These are phyloP conservation scores for Leguminivora glycinivorella DNA, from an alignment of 1,140 invertebrate genomes.

Conservation along the genomic window DNA sequence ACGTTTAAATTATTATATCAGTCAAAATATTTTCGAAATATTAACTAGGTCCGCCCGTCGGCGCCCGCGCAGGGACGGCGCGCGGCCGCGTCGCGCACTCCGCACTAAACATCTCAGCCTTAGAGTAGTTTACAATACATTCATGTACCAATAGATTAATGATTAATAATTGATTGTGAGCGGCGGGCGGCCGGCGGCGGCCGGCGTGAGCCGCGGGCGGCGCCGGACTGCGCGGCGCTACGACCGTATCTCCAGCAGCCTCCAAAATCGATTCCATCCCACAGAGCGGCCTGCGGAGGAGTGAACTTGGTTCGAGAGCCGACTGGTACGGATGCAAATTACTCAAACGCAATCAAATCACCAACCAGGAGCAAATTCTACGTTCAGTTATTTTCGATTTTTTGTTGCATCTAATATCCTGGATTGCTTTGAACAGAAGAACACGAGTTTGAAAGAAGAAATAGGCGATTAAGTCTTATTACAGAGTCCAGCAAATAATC, in stretches of 20 bases:
- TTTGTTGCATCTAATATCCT: slow-evolving; percentile 16
- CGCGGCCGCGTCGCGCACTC: background rate
- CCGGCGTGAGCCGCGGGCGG: background rate
- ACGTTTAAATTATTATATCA: slow-evolving; percentile 72
- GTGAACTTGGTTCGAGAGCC: background rate
- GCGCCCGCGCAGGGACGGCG: slow-evolving; percentile 19
- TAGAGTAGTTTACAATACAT: background rate
- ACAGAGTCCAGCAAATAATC: slow-evolving; percentile 41
- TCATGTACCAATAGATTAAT: slow-evolving; percentile 4
- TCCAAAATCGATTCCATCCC: background rate
- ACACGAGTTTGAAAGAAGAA: slow-evolving; percentile 19
- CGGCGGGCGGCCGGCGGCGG: background rate
- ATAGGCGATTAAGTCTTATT: slow-evolving; percentile 41
- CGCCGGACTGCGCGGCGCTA: background rate
- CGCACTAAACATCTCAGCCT: slow-evolving; percentile 1
- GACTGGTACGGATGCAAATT: slow-evolving; percentile 19
- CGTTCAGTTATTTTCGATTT: background rate
- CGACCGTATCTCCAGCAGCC: slow-evolving; percentile 2
- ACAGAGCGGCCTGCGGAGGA: background rate
- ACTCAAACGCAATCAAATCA: slow-evolving; percentile 41
- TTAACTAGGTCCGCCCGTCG: slow-evolving; percentile 52
- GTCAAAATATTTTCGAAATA: slow-evolving; percentile 74
- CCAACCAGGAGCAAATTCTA: slow-evolving; percentile 47
- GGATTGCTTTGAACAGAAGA: slow-evolving; percentile 11
- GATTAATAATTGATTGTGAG: slow-evolving; percentile 8